phyloP scores from a whole-genome alignment of 2,888 invertebrate genomes.

The Cistogaster globosa region DNA sequence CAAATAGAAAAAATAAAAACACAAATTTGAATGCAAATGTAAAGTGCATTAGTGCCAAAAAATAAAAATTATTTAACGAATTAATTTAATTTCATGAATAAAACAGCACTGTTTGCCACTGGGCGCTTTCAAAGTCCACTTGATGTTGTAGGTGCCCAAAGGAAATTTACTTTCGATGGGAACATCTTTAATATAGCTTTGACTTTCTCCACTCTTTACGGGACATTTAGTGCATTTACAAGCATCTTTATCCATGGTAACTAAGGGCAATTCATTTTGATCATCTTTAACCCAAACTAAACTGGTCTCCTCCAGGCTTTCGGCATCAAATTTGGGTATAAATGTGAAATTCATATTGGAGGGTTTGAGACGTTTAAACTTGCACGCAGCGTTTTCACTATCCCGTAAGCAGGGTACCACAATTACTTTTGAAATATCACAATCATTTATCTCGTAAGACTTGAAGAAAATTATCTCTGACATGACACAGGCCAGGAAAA shows the following conservation, averaged over 20 bases:
- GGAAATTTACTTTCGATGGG: slow-evolving; percentile 85
- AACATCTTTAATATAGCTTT: slow-evolving; percentile 83
- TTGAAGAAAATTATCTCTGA: slow-evolving; percentile 75
- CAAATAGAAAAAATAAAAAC: no score
- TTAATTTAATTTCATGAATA: slow-evolving; percentile 85
- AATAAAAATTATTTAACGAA: slow-evolving; percentile 75
- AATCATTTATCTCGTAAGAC: slow-evolving; percentile 78
- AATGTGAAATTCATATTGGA: slow-evolving; percentile 86
- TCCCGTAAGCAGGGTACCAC: slow-evolving; percentile 86
- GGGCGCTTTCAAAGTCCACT: slow-evolving; percentile 86
- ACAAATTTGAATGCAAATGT: no score
- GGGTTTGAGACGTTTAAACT: slow-evolving; percentile 84
- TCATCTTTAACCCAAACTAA: slow-evolving; percentile 83
- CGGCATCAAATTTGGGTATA: slow-evolving; percentile 85
- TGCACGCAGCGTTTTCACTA: slow-evolving; percentile 83
- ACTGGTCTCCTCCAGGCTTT: slow-evolving; percentile 73
- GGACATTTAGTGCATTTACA: slow-evolving; percentile 87
- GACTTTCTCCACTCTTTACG: slow-evolving; percentile 81
- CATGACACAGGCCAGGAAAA: slow-evolving; percentile 67
- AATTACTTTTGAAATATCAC: slow-evolving; percentile 85
- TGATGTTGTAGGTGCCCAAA: slow-evolving; percentile 86
- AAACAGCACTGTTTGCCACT: slow-evolving; percentile 86
- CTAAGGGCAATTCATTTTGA: slow-evolving; percentile 84
- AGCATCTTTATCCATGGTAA: slow-evolving; percentile 84
- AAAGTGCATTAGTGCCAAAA: no score